phyloP scores from a whole-genome alignment of 2,113 vertebrate genomes.

The Bucco capensis region DNA sequence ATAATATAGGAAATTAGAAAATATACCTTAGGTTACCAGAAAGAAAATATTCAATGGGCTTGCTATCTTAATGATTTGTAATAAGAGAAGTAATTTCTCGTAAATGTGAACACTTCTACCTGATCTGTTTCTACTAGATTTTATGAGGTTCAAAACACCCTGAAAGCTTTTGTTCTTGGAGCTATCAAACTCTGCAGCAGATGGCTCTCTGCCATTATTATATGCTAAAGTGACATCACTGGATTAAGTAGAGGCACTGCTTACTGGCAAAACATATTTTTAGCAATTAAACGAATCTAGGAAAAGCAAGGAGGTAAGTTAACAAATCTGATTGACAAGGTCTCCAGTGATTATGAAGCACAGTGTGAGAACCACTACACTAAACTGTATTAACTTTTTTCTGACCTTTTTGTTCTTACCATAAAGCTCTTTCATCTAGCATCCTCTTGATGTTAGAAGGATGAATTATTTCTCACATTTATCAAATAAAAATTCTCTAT shows the following conservation, averaged over 20 bases:
- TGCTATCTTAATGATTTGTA: not conserved
- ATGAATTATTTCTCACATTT: not conserved
- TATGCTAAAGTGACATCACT: not conserved
- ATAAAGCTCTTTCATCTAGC: not conserved
- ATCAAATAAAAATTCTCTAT: not conserved
- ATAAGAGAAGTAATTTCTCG: not conserved
- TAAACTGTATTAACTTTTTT: not conserved
- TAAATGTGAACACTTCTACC: not conserved
- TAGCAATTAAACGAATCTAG: not conserved
- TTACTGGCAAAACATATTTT: not conserved
- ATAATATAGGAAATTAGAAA: not conserved
- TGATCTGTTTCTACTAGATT: not conserved
- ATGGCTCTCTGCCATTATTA: not conserved
- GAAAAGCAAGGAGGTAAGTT: not conserved
- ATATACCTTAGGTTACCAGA: not conserved
- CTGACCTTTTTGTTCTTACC: not conserved
- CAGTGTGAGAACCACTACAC: not conserved
- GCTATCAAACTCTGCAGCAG: not conserved
- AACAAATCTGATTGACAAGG: not conserved
- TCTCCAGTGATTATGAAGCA: not conserved
- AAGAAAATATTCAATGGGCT: not conserved
- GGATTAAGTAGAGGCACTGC: not conserved
- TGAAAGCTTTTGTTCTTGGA: not conserved
- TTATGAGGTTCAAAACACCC: not conserved
- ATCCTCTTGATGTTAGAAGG: not conserved